These are phyloP conservation scores for Eueides isabella DNA, from an alignment of 1,140 invertebrate genomes.

Conservation along the genomic window DNA sequence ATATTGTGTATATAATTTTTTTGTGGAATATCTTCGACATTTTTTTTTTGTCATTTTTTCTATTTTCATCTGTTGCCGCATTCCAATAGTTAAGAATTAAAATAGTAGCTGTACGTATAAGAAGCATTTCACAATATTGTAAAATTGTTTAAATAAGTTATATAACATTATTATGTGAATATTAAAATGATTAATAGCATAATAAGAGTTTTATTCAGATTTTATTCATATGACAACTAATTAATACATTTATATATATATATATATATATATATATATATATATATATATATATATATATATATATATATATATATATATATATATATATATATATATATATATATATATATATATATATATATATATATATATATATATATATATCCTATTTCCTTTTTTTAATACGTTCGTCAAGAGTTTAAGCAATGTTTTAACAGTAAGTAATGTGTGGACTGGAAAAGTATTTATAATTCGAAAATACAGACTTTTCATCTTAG, in stretches of 20 bases:
- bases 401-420: no score
- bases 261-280: background rate
- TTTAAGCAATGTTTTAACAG: no score
- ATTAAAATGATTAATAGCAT: conserved; percentile 66
- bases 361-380: no score
- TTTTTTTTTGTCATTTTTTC: background rate
- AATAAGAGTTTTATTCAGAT: conserved; percentile 46
- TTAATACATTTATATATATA: background rate
- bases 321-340: no score
- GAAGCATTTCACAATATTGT: conserved; percentile 38
- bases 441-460: no score
- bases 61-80: conserved; percentile 12
- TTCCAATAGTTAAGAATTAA: conserved; percentile 15
- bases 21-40: conserved; percentile 17
- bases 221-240: no score
- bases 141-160: conserved; percentile 51
- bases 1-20: conserved; percentile 69
- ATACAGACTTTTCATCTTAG: no score
- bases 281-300: no score
- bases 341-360: no score
- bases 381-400: no score
- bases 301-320: no score
- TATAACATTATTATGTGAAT: conserved; percentile 70
- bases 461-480: no score
- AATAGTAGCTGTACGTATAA: background rate